phyloP scores from a whole-genome alignment of 64 coral and sea anemone species.

The Montipora capricornis region DNA sequence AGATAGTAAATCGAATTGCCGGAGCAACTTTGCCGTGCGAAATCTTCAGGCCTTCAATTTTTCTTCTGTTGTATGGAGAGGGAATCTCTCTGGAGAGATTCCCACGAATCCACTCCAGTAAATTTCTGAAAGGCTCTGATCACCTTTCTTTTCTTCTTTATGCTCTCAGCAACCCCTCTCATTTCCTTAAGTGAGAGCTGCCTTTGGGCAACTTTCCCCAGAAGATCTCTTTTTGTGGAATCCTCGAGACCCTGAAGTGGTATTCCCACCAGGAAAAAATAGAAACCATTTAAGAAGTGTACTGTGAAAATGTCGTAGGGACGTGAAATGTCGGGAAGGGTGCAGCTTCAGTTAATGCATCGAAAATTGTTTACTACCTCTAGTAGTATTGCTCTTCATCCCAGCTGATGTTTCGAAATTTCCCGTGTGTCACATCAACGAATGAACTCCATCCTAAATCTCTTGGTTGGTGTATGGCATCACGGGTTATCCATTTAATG shows the following conservation, averaged over 20 bases:
- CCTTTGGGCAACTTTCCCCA: neutral
- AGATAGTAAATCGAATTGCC: neutral
- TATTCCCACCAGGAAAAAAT: conserved; percentile 23
- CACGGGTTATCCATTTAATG: too few relatives aligned
- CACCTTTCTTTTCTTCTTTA: conserved; percentile 22
- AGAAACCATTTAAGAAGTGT: too few relatives aligned
- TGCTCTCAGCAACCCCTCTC: neutral
- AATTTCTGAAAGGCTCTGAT: neutral
- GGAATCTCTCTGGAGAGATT: conserved; percentile 29
- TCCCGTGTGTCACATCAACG: too few relatives aligned
- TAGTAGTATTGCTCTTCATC: too few relatives aligned
- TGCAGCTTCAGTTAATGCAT: too few relatives aligned
- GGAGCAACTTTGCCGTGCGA: too few relatives aligned
- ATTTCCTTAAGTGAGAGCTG: conserved; percentile 28
- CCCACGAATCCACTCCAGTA: neutral
- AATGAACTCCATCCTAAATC: too few relatives aligned
- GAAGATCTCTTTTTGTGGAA: neutral
- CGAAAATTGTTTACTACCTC: too few relatives aligned
- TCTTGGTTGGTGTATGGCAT: too few relatives aligned
- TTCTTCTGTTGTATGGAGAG: conserved; percentile 31
- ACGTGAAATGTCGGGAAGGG: too few relatives aligned
- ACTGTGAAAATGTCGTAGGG: too few relatives aligned
- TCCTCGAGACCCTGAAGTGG: conserved; percentile 18
- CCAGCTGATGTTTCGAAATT: too few relatives aligned
- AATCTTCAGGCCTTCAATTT: conserved; percentile 1